phyloP scores from a whole-genome alignment of 2,113 vertebrate genomes.

The Hemiscyllium ocellatum region DNA sequence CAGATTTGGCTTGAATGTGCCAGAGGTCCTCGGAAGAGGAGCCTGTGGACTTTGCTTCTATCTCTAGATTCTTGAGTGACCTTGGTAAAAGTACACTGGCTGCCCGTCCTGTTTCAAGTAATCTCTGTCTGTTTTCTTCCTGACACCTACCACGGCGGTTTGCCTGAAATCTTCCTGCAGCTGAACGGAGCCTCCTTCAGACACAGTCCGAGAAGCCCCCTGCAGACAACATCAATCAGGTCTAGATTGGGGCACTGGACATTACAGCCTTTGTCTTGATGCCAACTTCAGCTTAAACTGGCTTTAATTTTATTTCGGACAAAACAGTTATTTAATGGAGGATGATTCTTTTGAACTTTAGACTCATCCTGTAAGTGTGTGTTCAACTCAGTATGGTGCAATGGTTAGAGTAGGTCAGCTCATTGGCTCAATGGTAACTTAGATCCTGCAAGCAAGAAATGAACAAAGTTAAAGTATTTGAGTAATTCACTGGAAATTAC shows the following conservation, averaged over 20 bases:
- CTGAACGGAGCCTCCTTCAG: slow-evolving; percentile 70
- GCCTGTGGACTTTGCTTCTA: not conserved
- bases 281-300: slow-evolving; percentile 44
- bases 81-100: not conserved
- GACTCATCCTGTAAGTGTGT: not conserved
- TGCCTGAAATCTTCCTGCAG: slow-evolving; percentile 45
- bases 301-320: slow-evolving; percentile 48
- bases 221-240: slow-evolving; percentile 48
- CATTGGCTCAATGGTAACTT: not conserved
- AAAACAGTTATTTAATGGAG: not conserved
- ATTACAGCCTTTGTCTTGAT: slow-evolving; percentile 14
- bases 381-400: not conserved
- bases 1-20: not conserved
- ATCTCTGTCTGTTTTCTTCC: not conserved
- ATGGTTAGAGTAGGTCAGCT: not conserved
- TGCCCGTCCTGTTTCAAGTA: not conserved
- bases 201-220: slow-evolving; percentile 62
- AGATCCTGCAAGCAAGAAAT: not conserved
- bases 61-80: not conserved
- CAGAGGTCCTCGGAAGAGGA: not conserved
- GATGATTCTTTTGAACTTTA: not conserved
- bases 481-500: not conserved
- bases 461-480: not conserved
- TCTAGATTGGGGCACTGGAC: slow-evolving; percentile 44
- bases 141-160: not conserved